These are phyloP conservation scores for Urocynchramus pylzowi DNA, from an alignment of 2,113 vertebrate genomes.

Conservation along the genomic window DNA sequence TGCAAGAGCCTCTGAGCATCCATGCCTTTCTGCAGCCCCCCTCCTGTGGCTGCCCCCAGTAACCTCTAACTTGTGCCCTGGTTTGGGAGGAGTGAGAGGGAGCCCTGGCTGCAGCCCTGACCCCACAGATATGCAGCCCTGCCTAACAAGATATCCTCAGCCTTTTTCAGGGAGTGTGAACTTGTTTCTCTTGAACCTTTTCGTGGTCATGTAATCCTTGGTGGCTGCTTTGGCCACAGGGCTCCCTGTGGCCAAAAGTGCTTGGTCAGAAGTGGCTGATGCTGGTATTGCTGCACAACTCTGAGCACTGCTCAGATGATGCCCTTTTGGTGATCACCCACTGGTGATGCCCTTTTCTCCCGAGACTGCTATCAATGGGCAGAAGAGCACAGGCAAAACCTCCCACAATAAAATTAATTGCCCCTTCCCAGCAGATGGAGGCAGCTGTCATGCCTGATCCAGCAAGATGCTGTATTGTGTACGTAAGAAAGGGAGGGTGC, in stretches of 20 bases:
- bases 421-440: neutral
- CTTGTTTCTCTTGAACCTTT: neutral
- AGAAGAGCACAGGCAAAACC: neutral
- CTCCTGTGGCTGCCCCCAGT: too few species aligned
- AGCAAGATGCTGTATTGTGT: neutral
- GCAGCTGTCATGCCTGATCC: neutral
- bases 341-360: neutral
- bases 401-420: neutral
- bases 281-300: neutral
- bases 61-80: neutral
- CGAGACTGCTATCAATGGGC: neutral
- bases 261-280: neutral
- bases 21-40: fast-evolving
- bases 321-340: too few species aligned
- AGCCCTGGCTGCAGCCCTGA: neutral
- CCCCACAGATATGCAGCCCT: fast-evolving
- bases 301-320: fast-evolving
- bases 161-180: neutral
- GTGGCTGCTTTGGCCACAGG: neutral
- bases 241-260: too few species aligned
- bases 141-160: neutral
- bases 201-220: neutral
- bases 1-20: neutral
- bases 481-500: neutral
- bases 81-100: neutral